Evolutionary conservation across 2,113 vertebrate genomes (phyloP).

Genomic region (Sceloporus tristichus): DNA sequence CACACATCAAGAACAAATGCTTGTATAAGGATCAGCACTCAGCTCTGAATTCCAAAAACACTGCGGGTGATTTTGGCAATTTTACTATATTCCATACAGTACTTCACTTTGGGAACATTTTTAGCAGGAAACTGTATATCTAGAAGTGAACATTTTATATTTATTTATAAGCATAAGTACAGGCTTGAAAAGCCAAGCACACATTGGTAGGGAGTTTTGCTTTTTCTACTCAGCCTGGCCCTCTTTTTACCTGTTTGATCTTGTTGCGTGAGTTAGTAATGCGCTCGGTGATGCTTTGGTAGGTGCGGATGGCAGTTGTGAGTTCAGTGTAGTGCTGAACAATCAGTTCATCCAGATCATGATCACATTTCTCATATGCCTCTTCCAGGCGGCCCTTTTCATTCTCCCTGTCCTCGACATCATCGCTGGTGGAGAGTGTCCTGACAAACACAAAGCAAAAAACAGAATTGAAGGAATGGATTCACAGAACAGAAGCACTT

Average conservation of each 20-base stretch:
- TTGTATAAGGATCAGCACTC: not conserved
- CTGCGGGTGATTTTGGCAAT: not conserved
- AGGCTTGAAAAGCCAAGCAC: not conserved
- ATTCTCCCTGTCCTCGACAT: slow-evolving; percentile 93
- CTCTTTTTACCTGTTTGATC: slow-evolving; percentile 89
- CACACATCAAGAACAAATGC: too few relatives aligned
- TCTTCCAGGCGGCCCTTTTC: slow-evolving; percentile 96
- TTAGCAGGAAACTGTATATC: not conserved
- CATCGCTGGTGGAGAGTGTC: slow-evolving; percentile 93
- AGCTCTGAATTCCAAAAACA: not conserved
- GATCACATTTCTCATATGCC: slow-evolving; percentile 95
- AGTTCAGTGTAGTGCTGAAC: slow-evolving; percentile 96
- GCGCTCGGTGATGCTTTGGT: slow-evolving; percentile 98
- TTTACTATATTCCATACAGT: not conserved
- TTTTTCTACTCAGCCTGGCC: too few relatives aligned
- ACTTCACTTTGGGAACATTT: not conserved
- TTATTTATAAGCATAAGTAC: not conserved
- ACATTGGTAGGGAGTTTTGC: too few relatives aligned
- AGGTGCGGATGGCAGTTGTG: slow-evolving; percentile 95
- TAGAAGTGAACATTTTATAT: not conserved
- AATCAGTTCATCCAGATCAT: slow-evolving; percentile 91
- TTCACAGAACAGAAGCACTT: not conserved
- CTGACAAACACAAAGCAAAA: slow-evolving; percentile 60
- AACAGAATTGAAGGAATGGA: not conserved
- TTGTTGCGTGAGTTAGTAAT: slow-evolving; percentile 97